Conservation (phyloP, 2,113 vertebrate genomes). For the Romanogobio albipinnatus region DNA sequence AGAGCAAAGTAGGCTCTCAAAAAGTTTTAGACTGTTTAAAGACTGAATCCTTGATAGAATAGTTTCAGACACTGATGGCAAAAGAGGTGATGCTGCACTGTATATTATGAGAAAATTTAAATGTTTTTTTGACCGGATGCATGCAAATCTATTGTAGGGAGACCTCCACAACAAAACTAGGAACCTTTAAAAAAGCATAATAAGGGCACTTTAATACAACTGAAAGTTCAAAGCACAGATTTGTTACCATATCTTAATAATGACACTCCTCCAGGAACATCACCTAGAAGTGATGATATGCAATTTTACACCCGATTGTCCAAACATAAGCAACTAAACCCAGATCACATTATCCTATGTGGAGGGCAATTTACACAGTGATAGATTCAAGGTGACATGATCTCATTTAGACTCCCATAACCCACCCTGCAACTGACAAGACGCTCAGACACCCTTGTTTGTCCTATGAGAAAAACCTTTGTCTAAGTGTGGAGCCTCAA, state of each 20-base stretch:
- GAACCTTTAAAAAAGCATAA: too few species aligned
- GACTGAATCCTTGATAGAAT: too few species aligned
- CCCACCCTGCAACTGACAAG: neutral
- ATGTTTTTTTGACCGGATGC: too few species aligned
- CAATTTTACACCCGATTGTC: neutral
- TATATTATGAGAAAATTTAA: too few species aligned
- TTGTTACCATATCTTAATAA: neutral
- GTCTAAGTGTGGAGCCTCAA: constrained; percentile 52
- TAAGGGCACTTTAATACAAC: too few species aligned
- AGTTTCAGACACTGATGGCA: too few species aligned
- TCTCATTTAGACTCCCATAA: constrained; percentile 17
- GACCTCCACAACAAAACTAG: too few species aligned
- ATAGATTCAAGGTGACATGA: constrained; percentile 20
- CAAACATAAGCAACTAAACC: neutral
- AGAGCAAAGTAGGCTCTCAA: too few species aligned
- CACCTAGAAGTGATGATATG: neutral
- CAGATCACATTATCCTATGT: neutral
- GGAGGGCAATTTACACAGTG: constrained; percentile 8
- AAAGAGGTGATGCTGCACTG: too few species aligned
- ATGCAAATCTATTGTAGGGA: too few species aligned
- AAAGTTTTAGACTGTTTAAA: too few species aligned
- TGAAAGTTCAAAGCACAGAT: neutral
- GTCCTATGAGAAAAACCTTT: constrained; percentile 55
- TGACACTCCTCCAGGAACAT: neutral
- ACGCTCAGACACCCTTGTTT: constrained; percentile 55